These are phyloP conservation scores for Ibidorhyncha struthersii DNA, from an alignment of 2,113 vertebrate species.

Conservation along the genomic window DNA sequence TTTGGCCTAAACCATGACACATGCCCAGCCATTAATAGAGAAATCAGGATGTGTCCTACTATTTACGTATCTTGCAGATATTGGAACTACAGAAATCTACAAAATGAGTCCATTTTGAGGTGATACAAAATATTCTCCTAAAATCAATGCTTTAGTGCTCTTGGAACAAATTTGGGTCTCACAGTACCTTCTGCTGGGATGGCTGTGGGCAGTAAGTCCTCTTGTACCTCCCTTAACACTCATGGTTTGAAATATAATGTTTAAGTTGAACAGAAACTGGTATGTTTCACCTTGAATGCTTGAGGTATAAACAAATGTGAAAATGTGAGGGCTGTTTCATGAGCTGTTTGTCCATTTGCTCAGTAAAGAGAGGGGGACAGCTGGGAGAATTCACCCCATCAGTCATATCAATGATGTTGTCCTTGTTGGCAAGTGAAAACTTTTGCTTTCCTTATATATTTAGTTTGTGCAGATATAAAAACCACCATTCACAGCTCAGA, in stretches of 20 bases:
- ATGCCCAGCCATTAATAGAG: not conserved
- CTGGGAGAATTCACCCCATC: not conserved
- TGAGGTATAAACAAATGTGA: not conserved
- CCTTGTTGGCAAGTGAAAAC: not conserved
- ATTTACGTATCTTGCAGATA: not conserved
- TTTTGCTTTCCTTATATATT: not conserved
- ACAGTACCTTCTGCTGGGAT: not conserved
- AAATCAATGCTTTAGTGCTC: not conserved
- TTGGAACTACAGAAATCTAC: not conserved
- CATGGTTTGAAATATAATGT: not conserved
- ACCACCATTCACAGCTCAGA: not conserved
- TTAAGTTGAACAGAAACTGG: not conserved
- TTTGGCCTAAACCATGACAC: too few relatives aligned
- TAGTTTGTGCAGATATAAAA: not conserved
- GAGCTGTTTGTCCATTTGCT: not conserved
- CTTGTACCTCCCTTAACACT: not conserved
- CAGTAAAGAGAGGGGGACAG: not conserved
- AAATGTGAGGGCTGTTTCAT: not conserved
- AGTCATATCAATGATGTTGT: rapidly evolving
- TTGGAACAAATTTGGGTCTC: not conserved
- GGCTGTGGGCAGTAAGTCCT: not conserved
- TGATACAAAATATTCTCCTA: not conserved
- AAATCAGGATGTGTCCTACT: not conserved
- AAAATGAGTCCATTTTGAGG: not conserved
- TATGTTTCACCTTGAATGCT: not conserved